Conservation (phyloP, 2,888 invertebrate genomes). For the Cyclophora albipunctata region DNA sequence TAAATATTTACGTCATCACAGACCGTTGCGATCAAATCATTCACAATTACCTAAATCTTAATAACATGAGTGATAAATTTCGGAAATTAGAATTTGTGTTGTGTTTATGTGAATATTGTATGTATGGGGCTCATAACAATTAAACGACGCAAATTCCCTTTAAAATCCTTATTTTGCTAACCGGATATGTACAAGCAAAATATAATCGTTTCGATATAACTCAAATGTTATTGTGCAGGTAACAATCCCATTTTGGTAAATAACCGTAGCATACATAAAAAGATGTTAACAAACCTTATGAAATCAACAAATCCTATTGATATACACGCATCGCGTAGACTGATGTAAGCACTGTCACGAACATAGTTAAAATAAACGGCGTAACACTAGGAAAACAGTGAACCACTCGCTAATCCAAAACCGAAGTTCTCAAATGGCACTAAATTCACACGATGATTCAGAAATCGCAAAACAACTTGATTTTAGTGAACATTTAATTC, state of each 20-base stretch:
- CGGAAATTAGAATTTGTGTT: too few relatives aligned
- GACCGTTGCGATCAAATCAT: constrained; percentile 24
- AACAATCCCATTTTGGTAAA: not conserved
- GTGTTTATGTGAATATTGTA: too few relatives aligned
- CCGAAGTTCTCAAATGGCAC: constrained; percentile 8
- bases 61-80: too few relatives aligned
- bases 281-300: constrained; percentile 38
- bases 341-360: constrained; percentile 53
- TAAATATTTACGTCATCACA: constrained; percentile 67
- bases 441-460: constrained; percentile 35
- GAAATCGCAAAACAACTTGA: constrained; percentile 30
- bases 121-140: too few relatives aligned
- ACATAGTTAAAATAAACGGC: constrained; percentile 52
- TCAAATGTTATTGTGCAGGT: too few relatives aligned
- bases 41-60: constrained; percentile 1
- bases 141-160: too few relatives aligned
- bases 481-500: constrained; percentile 38
- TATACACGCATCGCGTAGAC: constrained; percentile 50
- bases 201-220: too few relatives aligned
- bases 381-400: constrained; percentile 49
- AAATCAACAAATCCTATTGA: constrained; percentile 43
- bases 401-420: constrained; percentile 32
- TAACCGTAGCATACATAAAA: not conserved
- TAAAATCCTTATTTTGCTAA: too few relatives aligned
- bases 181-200: too few relatives aligned